Base-by-base conservation (phyloP, 2,888 invertebrate genomes). In the Drosophila hamatofila region DNA sequence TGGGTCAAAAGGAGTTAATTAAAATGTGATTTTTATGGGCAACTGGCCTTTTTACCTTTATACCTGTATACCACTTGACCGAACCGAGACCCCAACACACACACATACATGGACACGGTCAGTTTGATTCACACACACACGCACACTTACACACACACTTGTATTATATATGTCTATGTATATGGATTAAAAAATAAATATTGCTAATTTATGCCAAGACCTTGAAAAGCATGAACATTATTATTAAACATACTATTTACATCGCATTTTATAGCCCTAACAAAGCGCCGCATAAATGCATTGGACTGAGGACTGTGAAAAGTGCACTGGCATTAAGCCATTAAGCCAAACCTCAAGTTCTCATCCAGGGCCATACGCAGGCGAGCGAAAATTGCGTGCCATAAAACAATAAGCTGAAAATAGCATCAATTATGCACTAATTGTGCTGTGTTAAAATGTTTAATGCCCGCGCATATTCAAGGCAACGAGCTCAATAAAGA, bases 271-370 rank as follows among this genome's bases (percentile, higher is more conserved):
- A 59, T 59, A 12, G 62, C 37, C 49, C 44, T 41, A 42, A 39
- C 23, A 51, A 68, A 33, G 57, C 42, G 48, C 46, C 60, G 59
- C 63, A 52, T 67, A 66, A 66, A 51, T 74, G 65, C 64, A 72
- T 49, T 74, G 67, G 57, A 60, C 56, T 60, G 35, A 37, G 37
- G 37, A 49, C 49, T 44, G 49, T 42, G 44, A 60, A 60, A 70
- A 68, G 48, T 58, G 81, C 86, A 76, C 72, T 73, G 78, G 69
- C 74, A 71, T 30, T 30, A 78, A 83, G 54, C 82, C 72, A 86
- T 86, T 86, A 86, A 54, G 51, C 51, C 23, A 75, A 73, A 41
- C 66, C 61, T 80, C 60, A 67, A 70, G 72, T 72, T 75, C 69
- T 64, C 49, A 63, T 16, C 30, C 77, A 76, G 59, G 76, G 76